phyloP scores from a whole-genome alignment of 2,888 invertebrate genomes.

The Drosophila parthenogenetica region DNA sequence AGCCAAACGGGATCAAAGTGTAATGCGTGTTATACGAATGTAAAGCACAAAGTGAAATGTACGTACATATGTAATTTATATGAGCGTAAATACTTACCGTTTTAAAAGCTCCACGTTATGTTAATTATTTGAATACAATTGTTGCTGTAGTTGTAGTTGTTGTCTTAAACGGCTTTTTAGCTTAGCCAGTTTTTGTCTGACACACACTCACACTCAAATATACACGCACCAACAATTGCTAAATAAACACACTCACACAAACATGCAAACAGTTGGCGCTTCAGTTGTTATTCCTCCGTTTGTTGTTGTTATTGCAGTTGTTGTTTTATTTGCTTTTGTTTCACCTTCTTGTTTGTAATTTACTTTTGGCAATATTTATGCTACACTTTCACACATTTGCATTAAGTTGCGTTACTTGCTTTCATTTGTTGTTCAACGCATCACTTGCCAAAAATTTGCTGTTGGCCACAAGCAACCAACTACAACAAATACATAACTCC shows the following conservation, averaged over 20 bases:
- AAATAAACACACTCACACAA: constrained; percentile 31
- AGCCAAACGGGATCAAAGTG: constrained; percentile 57
- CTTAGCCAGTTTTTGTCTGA: constrained; percentile 16
- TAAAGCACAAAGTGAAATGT: constrained; percentile 23
- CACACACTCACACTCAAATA: constrained; percentile 20
- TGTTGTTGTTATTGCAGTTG: constrained; percentile 13
- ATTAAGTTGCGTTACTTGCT: constrained; percentile 66
- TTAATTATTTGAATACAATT: constrained; percentile 38
- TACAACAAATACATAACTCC: constrained; percentile 30
- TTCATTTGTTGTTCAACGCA: constrained; percentile 61
- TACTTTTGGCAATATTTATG: constrained; percentile 46
- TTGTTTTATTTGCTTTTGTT: constrained; percentile 22
- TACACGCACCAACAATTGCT: constrained; percentile 38
- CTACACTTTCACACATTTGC: constrained; percentile 77
- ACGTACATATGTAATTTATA: constrained; percentile 18
- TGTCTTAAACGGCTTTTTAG: constrained; percentile 26
- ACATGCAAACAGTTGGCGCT: constrained; percentile 28
- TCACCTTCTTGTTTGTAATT: constrained; percentile 34
- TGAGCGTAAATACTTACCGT: constrained; percentile 63
- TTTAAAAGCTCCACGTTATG: constrained; percentile 55
- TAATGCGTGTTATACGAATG: constrained; percentile 36
- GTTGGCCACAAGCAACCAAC: constrained; percentile 45
- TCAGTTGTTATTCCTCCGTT: constrained; percentile 18
- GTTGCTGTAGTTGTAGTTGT: constrained; percentile 18
- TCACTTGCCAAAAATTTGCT: constrained; percentile 63